Percentiles rank a stretch among this genome's conserved stretches.
Conservation (phyloP, 2,888 invertebrate species). For the Acrobasis consociella region DNA sequence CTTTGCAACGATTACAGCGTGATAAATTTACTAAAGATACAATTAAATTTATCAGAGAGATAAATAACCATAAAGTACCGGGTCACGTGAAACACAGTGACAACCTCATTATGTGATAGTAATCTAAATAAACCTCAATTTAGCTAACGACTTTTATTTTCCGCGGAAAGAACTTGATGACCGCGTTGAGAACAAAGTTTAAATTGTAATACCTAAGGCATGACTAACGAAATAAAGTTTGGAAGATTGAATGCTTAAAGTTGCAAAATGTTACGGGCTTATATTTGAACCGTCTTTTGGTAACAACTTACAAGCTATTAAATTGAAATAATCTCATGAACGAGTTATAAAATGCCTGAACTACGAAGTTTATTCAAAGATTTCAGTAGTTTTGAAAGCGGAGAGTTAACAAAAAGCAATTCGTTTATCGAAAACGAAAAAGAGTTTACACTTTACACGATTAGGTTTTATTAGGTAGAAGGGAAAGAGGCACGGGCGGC, state of each 20-base stretch:
- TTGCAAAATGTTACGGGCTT: neutral
- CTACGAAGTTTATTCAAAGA: neutral
- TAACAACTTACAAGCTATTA: neutral
- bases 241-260: neutral
- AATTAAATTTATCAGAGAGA: neutral
- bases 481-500: slow-evolving; percentile 36
- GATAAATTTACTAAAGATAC: neutral
- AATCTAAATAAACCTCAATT: slow-evolving; percentile 3
- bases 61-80: neutral
- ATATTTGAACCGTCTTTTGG: no score
- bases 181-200: neutral
- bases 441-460: slow-evolving; percentile 56
- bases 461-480: slow-evolving; percentile 51
- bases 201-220: neutral
- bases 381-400: neutral
- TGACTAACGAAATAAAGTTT: neutral
- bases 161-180: neutral
- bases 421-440: slow-evolving; percentile 42
- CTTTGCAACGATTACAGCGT: neutral
- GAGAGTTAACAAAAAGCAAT: slow-evolving; percentile 1
- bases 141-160: slow-evolving; percentile 1
- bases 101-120: slow-evolving; percentile 2
- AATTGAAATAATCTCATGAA: neutral
- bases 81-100: neutral
- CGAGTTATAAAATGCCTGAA: neutral